Conservation (phyloP, 2,888 invertebrate species). For the Neoascia interrupta region DNA sequence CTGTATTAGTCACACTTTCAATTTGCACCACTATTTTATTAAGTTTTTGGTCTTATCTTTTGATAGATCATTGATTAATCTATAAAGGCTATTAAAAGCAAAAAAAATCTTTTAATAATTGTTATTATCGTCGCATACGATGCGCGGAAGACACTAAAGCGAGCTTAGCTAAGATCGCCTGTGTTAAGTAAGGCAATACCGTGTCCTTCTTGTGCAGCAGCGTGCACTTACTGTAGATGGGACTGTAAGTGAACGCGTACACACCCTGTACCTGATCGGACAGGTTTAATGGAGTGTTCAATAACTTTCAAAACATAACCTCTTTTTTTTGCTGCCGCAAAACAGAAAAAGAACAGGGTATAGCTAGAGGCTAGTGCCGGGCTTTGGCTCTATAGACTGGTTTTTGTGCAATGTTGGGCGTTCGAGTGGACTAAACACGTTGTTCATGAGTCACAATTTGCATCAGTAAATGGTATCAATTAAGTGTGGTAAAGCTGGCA, state of each 20-base stretch:
- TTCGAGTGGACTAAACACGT: conserved; percentile 50
- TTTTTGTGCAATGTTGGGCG: conserved; percentile 44
- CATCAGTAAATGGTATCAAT: conserved; percentile 53
- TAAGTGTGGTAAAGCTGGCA: conserved; percentile 27
- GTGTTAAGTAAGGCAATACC: no score
- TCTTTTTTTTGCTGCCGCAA: conserved; percentile 12
- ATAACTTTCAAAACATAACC: conserved; percentile 68
- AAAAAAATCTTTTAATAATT: conserved; percentile 45
- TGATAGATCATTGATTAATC: no score
- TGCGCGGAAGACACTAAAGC: no score
- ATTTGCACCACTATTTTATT: no score
- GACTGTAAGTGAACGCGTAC: conserved; percentile 54
- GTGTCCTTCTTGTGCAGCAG: no score
- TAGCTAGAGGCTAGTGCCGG: background rate
- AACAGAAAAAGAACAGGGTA: background rate
- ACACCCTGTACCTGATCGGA: conserved; percentile 60
- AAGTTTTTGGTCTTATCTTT: no score
- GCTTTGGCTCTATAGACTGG: conserved; percentile 26
- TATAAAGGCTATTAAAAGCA: conserved; percentile 42
- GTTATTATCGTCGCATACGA: conserved; percentile 52
- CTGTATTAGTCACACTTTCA: no score
- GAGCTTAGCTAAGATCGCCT: no score
- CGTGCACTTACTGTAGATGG: no score
- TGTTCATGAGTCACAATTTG: conserved; percentile 63
- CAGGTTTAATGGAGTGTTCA: conserved; percentile 70